Evolutionary conservation across 2,888 invertebrate genomes (phyloP).

Genomic region (Brenthis daphne): DNA sequence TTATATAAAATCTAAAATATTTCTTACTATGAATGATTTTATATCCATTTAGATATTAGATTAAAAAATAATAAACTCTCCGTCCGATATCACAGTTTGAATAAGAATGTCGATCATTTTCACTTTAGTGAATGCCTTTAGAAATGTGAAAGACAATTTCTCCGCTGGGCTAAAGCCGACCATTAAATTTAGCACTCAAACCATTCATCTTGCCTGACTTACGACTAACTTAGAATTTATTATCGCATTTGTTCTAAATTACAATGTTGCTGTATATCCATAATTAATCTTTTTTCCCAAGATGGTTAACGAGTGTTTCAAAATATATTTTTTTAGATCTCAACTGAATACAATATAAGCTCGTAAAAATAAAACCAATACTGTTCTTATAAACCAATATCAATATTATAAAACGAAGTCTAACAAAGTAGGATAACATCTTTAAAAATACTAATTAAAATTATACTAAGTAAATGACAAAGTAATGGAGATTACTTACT

Average conservation of each 20-base stretch:
- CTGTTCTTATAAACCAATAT: too few relatives aligned
- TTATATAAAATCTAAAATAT: too few relatives aligned
- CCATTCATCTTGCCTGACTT: constrained; percentile 42
- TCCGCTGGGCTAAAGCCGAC: constrained; percentile 33
- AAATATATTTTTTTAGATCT: too few relatives aligned
- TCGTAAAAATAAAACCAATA: too few relatives aligned
- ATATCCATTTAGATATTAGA: neutral
- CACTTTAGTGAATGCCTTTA: constrained; percentile 39
- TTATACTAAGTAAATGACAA: too few relatives aligned
- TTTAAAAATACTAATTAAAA: too few relatives aligned
- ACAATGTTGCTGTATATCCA: constrained; percentile 11
- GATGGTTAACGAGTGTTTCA: too few relatives aligned
- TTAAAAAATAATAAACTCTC: constrained; percentile 24
- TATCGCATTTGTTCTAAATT: constrained; percentile 29
- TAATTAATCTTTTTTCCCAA: too few relatives aligned
- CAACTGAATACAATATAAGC: too few relatives aligned
- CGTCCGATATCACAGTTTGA: constrained; percentile 34
- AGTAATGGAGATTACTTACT: too few relatives aligned
- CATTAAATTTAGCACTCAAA: constrained; percentile 39
- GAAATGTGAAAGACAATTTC: constrained; percentile 42
- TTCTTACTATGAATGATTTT: neutral
- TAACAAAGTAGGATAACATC: too few relatives aligned
- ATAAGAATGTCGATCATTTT: constrained; percentile 45
- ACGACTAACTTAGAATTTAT: constrained; percentile 38
- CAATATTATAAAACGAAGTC: too few relatives aligned